Evolutionary conservation across 2,113 vertebrate species (phyloP), one percentile per base, ranked within the genome.

Genomic region (Anas platyrhynchos): DNA sequence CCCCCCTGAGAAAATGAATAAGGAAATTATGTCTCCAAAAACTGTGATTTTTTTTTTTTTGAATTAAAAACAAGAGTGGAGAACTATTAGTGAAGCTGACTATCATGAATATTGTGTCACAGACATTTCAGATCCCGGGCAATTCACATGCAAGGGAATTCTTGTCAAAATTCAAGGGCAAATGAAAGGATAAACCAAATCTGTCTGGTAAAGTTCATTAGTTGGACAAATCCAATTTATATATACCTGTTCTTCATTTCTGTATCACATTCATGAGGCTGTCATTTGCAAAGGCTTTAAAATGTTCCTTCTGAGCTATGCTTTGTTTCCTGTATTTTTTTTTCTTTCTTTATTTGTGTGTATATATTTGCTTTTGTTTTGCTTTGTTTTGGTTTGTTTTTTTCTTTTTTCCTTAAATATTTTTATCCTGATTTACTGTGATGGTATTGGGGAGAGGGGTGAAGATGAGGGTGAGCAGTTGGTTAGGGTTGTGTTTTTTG

Each of bases 21-120:
- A 94, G 85, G 66, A 95, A 93, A 93, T 94, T 81, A 80, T 85
- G 11, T 93, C 66, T 88, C 73, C 31, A 80, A 79, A 75, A 90
- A 83, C 34, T 78, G 67, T 73, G 44, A 62, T 41, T 48, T 69
- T 79, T 52, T 78, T 84, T 59, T 91, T 76, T 48, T 41, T 41
- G 41, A 41, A 13, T 41, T 41, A 79, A 93, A 91, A 96, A 77
- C 25, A n/a, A 56, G 52, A 61, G 59, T 72, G 50, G 48, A 72
- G 36, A 88, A 79, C 58, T 94, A 23, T 69, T 66, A 81, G 41
- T 83, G 65, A 88, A 72, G 75, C 55, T 80, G 56, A 69, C 56
- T 96, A 20, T 69, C 16, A 73, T 34, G 12, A 65, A 82, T 68
- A 68, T 62, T 78, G 29, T 54, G 29, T 83, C 34, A 72, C 68